Evolutionary conservation across 2,888 invertebrate genomes (phyloP).

Genomic region (Taenaris catops): DNA sequence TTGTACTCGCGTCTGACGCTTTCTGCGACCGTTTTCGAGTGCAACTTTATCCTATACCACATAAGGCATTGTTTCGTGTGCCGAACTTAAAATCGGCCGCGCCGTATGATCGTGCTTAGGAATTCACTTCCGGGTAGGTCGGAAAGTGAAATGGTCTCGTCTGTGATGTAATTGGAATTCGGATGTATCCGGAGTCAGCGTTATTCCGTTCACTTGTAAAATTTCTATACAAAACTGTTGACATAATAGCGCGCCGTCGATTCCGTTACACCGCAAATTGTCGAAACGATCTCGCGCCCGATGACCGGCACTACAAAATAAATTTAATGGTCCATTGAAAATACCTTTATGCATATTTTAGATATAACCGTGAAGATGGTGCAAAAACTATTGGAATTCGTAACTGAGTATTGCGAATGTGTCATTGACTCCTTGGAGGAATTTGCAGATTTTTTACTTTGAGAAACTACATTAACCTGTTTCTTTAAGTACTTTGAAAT

Average conservation of each 20-base stretch:
- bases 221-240: constrained; percentile 68
- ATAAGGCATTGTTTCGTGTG: constrained; percentile 46
- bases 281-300: constrained; percentile 45
- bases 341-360: constrained; percentile 28
- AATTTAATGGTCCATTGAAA: constrained; percentile 25
- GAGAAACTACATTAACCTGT: constrained; percentile 19
- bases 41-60: constrained; percentile 36
- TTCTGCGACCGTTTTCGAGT: constrained; percentile 36
- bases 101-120: constrained; percentile 76
- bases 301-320: constrained; percentile 34
- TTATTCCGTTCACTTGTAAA: constrained; percentile 75
- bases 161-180: constrained; percentile 80
- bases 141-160: constrained; percentile 79
- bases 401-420: constrained; percentile 35
- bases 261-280: constrained; percentile 24
- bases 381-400: constrained; percentile 39
- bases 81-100: constrained; percentile 52
- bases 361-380: constrained; percentile 29
- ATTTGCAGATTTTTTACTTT: constrained; percentile 17
- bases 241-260: constrained; percentile 59
- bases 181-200: constrained; percentile 77
- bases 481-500: constrained; percentile 14
- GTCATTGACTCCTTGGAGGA: constrained; percentile 27
- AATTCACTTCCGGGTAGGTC: constrained; percentile 80
- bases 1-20: constrained; percentile 60